Base-by-base conservation (phyloP, 2,888 invertebrate genomes). In the Spodoptera exigua region DNA sequence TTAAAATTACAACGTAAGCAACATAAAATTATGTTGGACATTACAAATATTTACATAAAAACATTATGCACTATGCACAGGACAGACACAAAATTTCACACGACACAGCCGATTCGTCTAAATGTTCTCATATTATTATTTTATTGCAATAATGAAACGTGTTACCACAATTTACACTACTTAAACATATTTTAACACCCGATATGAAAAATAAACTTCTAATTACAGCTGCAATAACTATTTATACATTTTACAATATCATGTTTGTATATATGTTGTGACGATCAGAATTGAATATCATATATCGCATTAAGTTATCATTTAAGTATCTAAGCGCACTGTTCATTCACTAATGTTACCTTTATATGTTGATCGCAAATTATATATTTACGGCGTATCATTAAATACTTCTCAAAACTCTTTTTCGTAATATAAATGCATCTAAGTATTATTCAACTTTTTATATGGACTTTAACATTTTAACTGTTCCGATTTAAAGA, bases 121-220 rank as follows among this genome's bases (percentile, higher is more conserved):
- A 85, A 79, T 83, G 81, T 87, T 82, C 70, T 72, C 72, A 76
- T 87, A 83, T n/a, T n/a, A n/a, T n/a, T 84, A 84, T 5, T 7
- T 87, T 91, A 91, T 91, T 90, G 92, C 90, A 88, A 87, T 90
- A 88, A 88, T 89, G 89, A 91, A 91, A 90, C 85, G 84, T 82
- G 82, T 89, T 85, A 88, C 89, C 92, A 91, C 88, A 89, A 87
- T 90, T 89, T 91, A 92, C 90, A 91, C 93, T 93, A 94, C 91
- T 87, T 92, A 92, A 85, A 92, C 88, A 89, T 92, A 92, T 91
- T 85, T 91, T 87, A 93, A 94, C 93, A 94, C 91, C 89, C 91
- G 91, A 93, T 94, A 94, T 93, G 93, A 94, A 94, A 94, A 94
- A 93, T 94, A 94, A 94, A 93, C 92, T 87, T 91, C 93, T 94